Percentiles rank a stretch among this genome's conserved stretches.
These are phyloP conservation scores for Elysia crispata DNA, from an alignment of 2,888 invertebrate species.

Conservation along the genomic window DNA sequence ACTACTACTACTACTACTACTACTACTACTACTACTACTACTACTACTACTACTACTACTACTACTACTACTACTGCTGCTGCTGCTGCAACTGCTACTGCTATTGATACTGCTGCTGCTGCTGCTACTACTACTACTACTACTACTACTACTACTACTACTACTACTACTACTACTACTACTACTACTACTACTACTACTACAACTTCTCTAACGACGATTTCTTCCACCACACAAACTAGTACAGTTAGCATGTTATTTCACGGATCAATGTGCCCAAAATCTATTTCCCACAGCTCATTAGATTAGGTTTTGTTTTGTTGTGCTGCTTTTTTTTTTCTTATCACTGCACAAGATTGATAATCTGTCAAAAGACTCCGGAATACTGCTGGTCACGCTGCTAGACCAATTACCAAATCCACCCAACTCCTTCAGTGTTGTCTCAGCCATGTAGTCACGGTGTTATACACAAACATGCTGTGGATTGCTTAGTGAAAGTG, in stretches of 20 bases:
- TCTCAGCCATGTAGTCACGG: no score
- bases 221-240: background rate
- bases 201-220: constrained; percentile 32
- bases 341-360: no score
- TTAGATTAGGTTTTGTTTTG: no score
- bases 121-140: constrained; percentile 43
- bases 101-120: constrained; percentile 34
- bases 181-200: constrained; percentile 34
- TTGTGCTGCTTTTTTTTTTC: no score
- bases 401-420: no score
- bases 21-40: constrained; percentile 43
- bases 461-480: no score
- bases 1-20: constrained; percentile 48
- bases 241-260: constrained; percentile 14
- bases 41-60: constrained; percentile 35
- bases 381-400: no score
- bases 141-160: constrained; percentile 46
- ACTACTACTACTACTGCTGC: constrained; percentile 36
- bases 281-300: no score
- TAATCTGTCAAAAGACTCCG: no score
- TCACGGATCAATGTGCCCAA: no score
- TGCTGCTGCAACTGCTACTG: constrained; percentile 32
- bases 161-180: constrained; percentile 32
- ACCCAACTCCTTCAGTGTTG: no score
- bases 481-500: no score